phyloP scores from a whole-genome alignment of 2,888 invertebrate genomes.

The Drosophila incognita region DNA sequence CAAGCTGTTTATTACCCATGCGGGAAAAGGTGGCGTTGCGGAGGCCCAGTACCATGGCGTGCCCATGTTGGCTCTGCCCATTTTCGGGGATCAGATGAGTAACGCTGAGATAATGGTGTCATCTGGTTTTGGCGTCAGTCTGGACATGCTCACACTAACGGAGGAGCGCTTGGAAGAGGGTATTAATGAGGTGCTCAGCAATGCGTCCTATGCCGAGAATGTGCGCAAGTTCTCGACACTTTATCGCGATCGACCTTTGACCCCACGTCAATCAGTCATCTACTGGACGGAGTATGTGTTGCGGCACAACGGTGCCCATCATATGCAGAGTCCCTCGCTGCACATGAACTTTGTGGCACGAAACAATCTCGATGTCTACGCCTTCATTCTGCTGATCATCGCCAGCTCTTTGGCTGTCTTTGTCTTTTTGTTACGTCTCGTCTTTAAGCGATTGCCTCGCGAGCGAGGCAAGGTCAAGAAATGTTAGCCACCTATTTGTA shows the following conservation, averaged over 20 bases:
- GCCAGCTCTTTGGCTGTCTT: not conserved
- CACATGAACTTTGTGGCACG: conserved; percentile 85
- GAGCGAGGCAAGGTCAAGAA: conserved; percentile 38
- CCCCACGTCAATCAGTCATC: conserved; percentile 86
- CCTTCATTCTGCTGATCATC: conserved; percentile 23
- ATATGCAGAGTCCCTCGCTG: conserved; percentile 85
- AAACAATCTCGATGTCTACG: conserved; percentile 85
- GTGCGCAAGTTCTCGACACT: conserved; percentile 85
- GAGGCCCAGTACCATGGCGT: conserved; percentile 87
- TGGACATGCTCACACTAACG: conserved; percentile 50
- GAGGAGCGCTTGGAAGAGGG: conserved; percentile 39
- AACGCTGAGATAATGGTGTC: conserved; percentile 60
- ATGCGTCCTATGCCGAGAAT: conserved; percentile 54
- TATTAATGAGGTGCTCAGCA: conserved; percentile 66
- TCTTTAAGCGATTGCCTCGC: not conserved
- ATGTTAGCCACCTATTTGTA: conserved; percentile 4
- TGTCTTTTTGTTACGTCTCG: conserved; percentile 9
- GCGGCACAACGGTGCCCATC: conserved; percentile 86
- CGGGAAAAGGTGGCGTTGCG: conserved; percentile 88
- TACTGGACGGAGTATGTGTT: conserved; percentile 87
- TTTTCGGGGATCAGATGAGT: conserved; percentile 70
- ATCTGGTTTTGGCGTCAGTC: conserved; percentile 60
- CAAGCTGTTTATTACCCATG: conserved; percentile 88
- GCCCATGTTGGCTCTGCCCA: conserved; percentile 83
- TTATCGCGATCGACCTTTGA: conserved; percentile 86